A percentile compares a stretch with the other conserved stretches of the same genome.
phyloP scores from a whole-genome alignment of 64 coral and sea anemone species.

The Actinia tenebrosa region DNA sequence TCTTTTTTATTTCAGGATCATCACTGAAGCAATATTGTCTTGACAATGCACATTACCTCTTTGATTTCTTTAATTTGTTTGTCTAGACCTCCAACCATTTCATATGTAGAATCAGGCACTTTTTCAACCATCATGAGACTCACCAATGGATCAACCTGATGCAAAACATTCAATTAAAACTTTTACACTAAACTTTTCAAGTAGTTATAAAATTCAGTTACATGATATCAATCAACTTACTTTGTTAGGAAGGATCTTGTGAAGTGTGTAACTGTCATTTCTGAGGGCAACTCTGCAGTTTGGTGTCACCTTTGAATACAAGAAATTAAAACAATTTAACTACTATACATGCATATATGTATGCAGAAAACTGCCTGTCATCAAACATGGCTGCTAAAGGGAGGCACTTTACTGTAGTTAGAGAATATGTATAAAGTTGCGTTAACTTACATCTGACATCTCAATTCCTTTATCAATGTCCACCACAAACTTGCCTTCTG shows the following conservation, averaged over 20 bases:
- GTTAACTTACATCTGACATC: constrained; percentile 73
- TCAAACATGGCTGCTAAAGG: no score
- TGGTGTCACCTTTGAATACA: constrained; percentile 58
- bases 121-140: constrained; percentile 99
- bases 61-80: constrained; percentile 99
- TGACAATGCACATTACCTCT: constrained; percentile 49
- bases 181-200: neutral
- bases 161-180: neutral
- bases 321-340: neutral
- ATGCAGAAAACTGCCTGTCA: no score
- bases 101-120: constrained; percentile 99
- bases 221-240: constrained; percentile 12
- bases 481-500: constrained; percentile 98
- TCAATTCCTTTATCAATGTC: constrained; percentile 99
- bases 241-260: constrained; percentile 99
- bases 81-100: constrained; percentile 98
- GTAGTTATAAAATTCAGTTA: no score
- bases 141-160: constrained; percentile 92
- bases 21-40: neutral
- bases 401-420: no score
- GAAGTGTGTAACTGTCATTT: constrained; percentile 98
- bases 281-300: constrained; percentile 94
- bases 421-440: neutral
- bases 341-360: neutral
- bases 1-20: neutral